Evolutionary conservation across 2,888 invertebrate species (phyloP).

Genomic region (Erannis defoliaria): DNA sequence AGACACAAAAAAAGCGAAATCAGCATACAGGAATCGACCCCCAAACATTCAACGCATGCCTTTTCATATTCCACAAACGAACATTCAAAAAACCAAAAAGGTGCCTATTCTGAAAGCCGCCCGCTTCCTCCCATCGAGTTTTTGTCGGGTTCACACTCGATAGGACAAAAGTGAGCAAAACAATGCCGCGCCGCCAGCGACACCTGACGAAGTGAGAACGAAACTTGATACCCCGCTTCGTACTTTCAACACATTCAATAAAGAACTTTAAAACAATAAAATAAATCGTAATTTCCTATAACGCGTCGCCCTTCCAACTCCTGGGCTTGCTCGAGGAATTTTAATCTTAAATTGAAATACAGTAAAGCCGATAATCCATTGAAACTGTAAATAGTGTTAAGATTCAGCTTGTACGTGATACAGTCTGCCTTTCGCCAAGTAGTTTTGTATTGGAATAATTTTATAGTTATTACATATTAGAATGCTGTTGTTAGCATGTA

Average conservation of each 20-base stretch:
- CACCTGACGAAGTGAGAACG: constrained; percentile 85
- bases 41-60: constrained; percentile 55
- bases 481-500: constrained; percentile 63
- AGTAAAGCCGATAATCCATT: constrained; percentile 56
- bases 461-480: constrained; percentile 84
- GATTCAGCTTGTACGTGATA: constrained; percentile 79
- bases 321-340: constrained; percentile 23
- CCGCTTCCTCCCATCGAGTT: constrained; percentile 62
- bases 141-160: constrained; percentile 81
- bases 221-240: constrained; percentile 73
- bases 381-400: constrained; percentile 61
- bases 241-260: constrained; percentile 45
- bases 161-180: constrained; percentile 82
- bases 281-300: constrained; percentile 52
- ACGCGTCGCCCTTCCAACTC: constrained; percentile 35
- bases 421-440: constrained; percentile 81
- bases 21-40: constrained; percentile 51
- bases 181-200: constrained; percentile 80
- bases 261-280: constrained; percentile 45
- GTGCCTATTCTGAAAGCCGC: constrained; percentile 67
- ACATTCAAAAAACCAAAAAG: constrained; percentile 59
- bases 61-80: constrained; percentile 53
- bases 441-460: constrained; percentile 83
- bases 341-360: constrained; percentile 48
- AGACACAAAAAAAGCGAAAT: constrained; percentile 56